Conservation (phyloP, 2,797 vertebrate species). For the Lophotriccus pileatus region DNA sequence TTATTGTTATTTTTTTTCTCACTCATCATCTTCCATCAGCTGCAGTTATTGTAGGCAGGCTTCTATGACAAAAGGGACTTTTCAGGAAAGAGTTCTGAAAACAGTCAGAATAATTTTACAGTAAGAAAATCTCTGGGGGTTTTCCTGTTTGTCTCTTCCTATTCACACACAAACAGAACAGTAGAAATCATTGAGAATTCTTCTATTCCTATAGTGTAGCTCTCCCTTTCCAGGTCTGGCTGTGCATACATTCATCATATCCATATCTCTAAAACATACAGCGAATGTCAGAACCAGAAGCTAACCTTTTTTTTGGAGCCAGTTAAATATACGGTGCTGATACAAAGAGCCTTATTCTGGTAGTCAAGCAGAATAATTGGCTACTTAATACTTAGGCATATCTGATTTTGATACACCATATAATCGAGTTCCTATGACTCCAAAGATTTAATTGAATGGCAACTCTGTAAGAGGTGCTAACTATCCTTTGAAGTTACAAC, state of each 20-base stretch:
- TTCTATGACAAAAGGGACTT: constrained; percentile 50
- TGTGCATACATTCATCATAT: not conserved
- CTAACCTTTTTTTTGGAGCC: not conserved
- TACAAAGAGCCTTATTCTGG: not conserved
- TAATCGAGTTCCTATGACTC: not conserved
- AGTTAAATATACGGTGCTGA: not conserved
- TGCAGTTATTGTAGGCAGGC: constrained; percentile 34
- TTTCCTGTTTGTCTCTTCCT: constrained; percentile 46
- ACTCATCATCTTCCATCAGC: constrained; percentile 42
- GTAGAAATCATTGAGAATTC: constrained; percentile 39
- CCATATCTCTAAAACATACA: not conserved
- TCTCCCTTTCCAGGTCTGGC: not conserved
- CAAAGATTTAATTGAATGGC: not conserved
- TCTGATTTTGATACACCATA: not conserved
- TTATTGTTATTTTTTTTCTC: constrained; percentile 48
- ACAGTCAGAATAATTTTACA: constrained; percentile 59
- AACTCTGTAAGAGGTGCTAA: not conserved
- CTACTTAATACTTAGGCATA: not conserved
- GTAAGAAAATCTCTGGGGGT: constrained; percentile 37
- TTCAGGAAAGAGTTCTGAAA: constrained; percentile 63
- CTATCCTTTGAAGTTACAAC: not conserved
- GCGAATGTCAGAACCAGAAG: not conserved
- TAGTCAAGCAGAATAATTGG: constrained; percentile 9
- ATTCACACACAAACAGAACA: constrained; percentile 16
- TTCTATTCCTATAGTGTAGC: not conserved